Base-by-base conservation (phyloP, 2,797 vertebrate genomes). In the Falco cherrug region DNA sequence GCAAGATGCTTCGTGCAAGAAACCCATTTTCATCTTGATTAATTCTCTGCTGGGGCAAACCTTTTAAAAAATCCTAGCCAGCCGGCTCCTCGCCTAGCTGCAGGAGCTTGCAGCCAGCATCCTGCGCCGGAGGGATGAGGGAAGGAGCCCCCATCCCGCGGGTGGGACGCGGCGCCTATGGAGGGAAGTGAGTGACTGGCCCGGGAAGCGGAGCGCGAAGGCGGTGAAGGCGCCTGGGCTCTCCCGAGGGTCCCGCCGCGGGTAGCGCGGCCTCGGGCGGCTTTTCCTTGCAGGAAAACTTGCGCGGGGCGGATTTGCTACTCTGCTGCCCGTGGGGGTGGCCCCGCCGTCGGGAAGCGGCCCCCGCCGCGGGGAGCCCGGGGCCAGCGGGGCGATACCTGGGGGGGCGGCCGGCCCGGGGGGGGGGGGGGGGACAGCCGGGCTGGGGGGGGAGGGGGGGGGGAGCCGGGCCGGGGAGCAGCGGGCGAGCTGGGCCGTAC, bases 1-100 rank as follows among this genome's bases (percentile, higher is more conserved):
- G 89, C 82, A 80, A 89, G 79, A 93, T 60, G 70, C 75, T 89
- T 96, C 69, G 45, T n/a, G 37, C 61, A 63, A 79, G 51, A 94
- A 80, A 41, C 50, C n/a, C 35, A 24, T 57, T 92, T 84, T 92
- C 67, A 53, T 83, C 41, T 70, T 57, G 53, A 76, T 85, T 68
- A 76, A 83, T 83, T 85, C 67, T 90, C 83, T 85, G 63, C 67
- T 91, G 68, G 93, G 83, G 28, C 67, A 84, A 47, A 31, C 19
- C 11, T 87, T 64, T 64, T 37, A 63, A 60, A 90, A 95, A 82
- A 28, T 19, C 47, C 17, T 90, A 91, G 68, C 90, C n/a, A 61
- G 63, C 14, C 60, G 6, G 63, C 43, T 85, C 84, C 67, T 79
- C 5, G 1, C 10, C 53, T 35, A 29, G 26, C 45, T 77, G 4